Conservation (phyloP, 37 sponge, comb jelly and placozoan species). For the Axinella damicornis region DNA sequence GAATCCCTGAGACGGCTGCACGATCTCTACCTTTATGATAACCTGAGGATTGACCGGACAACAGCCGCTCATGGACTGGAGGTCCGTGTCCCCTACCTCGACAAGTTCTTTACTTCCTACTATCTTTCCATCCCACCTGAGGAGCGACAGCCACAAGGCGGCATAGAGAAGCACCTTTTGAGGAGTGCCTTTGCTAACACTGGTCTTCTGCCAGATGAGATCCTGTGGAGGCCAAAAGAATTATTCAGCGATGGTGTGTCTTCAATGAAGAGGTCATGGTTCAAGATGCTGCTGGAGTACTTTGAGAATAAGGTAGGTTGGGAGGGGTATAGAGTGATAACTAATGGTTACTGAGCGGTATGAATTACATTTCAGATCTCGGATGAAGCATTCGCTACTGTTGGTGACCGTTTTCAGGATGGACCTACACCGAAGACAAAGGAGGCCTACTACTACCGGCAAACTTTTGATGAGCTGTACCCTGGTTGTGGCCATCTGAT, state of each 20-base stretch:
- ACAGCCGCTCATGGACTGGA: slow-evolving; percentile 80
- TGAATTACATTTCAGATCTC: neutral
- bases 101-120: slow-evolving; percentile 58
- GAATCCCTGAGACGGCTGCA: slow-evolving; percentile 52
- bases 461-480: slow-evolving; percentile 56
- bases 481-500: slow-evolving; percentile 19
- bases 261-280: slow-evolving; percentile 41
- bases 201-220: slow-evolving; percentile 64
- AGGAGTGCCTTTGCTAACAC: slow-evolving; percentile 67
- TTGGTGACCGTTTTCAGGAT: neutral
- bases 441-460: slow-evolving; percentile 67
- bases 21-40: slow-evolving; percentile 75
- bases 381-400: slow-evolving; percentile 23
- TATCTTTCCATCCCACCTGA: slow-evolving; percentile 60
- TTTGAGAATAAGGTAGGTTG: slow-evolving; percentile 10
- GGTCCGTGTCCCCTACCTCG: slow-evolving; percentile 76
- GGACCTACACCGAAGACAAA: slow-evolving; percentile 20
- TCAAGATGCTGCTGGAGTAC: slow-evolving; percentile 10
- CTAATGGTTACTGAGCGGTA: neutral
- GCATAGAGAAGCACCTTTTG: slow-evolving; percentile 68
- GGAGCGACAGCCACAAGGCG: slow-evolving; percentile 50
- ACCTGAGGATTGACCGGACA: slow-evolving; percentile 65
- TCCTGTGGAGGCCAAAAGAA: slow-evolving; percentile 84
- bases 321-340: neutral
- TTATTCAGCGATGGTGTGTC: slow-evolving; percentile 79